phyloP scores from a whole-genome alignment of 2,113 vertebrate genomes.

The Tonatia bakeri region DNA sequence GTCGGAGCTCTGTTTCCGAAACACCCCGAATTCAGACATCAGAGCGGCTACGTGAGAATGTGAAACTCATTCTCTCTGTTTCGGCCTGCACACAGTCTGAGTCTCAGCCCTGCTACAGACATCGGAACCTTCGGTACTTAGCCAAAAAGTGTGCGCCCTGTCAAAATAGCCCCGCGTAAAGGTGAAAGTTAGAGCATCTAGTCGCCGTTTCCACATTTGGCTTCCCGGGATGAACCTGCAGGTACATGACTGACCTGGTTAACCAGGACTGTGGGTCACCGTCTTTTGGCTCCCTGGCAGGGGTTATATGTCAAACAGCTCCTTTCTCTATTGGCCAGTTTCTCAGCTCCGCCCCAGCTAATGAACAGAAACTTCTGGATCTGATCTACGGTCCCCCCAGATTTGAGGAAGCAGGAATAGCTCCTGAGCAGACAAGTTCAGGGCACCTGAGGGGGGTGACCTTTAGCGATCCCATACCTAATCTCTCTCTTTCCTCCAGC shows the following conservation, averaged over 20 bases:
- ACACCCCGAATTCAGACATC: slow-evolving; percentile 42
- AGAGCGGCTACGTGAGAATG: background rate
- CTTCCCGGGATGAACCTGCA: background rate
- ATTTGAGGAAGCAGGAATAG: background rate
- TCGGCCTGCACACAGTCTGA: slow-evolving; percentile 3
- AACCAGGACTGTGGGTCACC: background rate
- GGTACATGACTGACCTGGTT: background rate
- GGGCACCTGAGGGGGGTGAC: background rate
- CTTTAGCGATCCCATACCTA: background rate
- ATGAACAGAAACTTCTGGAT: background rate
- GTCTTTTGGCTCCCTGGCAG: background rate
- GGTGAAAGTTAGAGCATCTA: background rate
- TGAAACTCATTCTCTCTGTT: slow-evolving; percentile 40
- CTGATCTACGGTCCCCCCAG: background rate
- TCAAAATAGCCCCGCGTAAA: background rate
- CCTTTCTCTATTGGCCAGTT: slow-evolving; percentile 6
- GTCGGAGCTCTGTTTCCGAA: slow-evolving; percentile 34
- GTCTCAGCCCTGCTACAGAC: background rate
- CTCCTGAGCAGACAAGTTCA: background rate
- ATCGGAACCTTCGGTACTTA: background rate
- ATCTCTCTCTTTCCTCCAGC: background rate
- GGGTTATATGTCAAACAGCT: background rate
- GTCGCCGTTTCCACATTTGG: background rate
- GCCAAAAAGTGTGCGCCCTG: background rate
- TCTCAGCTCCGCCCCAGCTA: background rate